Percentiles rank a stretch among this genome's conserved stretches.
phyloP scores from a whole-genome alignment of 2,888 invertebrate species.

The Troilus luridus region DNA sequence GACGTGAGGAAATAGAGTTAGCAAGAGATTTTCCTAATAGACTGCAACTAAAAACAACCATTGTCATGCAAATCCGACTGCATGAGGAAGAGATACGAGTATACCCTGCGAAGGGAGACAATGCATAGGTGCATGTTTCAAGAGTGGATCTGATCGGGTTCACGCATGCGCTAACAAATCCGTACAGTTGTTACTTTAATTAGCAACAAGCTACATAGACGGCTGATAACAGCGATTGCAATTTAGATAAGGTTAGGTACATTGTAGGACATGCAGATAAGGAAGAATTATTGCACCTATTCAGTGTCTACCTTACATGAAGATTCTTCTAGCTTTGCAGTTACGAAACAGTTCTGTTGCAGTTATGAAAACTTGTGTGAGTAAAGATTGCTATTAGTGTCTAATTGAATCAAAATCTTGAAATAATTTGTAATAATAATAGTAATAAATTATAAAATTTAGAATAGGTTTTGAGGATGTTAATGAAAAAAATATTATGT shows the following conservation, averaged over 20 bases:
- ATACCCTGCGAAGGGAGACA: not conserved
- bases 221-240: constrained; percentile 6
- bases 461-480: no score
- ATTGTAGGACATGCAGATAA: constrained; percentile 7
- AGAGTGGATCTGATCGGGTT: constrained; percentile 7
- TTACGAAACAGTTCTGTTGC: not conserved
- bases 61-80: constrained; percentile 2
- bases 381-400: not conserved
- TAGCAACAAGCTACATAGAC: not conserved
- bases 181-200: constrained; percentile 23
- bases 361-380: not conserved
- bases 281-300: constrained; percentile 14
- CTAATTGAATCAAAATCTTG: not conserved
- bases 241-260: not conserved
- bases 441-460: no score
- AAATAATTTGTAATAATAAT: not conserved
- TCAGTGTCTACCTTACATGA: not conserved
- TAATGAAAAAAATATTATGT: no score
- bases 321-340: no score
- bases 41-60: not conserved
- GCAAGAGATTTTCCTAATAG: constrained; percentile 12
- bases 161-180: constrained; percentile 27
- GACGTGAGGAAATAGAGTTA: constrained; percentile 2
- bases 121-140: constrained; percentile 16
- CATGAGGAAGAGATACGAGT: constrained; percentile 2